These are phyloP conservation scores for Latrodectus elegans DNA, from an alignment of 2,888 invertebrate species.

Conservation along the genomic window DNA sequence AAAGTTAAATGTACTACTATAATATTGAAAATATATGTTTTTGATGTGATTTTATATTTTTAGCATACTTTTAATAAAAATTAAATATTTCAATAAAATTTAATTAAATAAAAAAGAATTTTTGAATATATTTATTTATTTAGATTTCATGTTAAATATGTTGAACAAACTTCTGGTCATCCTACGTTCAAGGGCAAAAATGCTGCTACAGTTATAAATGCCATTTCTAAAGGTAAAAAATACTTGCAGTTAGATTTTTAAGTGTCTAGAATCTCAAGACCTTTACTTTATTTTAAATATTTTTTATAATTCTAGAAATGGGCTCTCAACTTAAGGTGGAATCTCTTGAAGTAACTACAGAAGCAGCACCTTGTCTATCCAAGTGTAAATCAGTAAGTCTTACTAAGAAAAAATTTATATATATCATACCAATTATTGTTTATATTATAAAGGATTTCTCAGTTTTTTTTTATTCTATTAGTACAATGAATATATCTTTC, in stretches of 20 bases:
- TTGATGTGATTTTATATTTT: too few species aligned
- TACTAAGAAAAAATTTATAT: neutral
- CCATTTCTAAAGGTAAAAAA: constrained; percentile 39
- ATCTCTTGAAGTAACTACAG: constrained; percentile 34
- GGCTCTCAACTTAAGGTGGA: constrained; percentile 42
- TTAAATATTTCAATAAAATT: too few species aligned
- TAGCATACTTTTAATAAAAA: too few species aligned
- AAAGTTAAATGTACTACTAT: too few species aligned
- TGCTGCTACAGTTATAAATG: constrained; percentile 26
- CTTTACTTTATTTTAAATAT: neutral
- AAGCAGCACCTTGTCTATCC: constrained; percentile 25
- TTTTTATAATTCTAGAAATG: constrained; percentile 45
- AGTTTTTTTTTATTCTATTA: too few species aligned
- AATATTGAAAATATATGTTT: too few species aligned
- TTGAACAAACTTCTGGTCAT: constrained; percentile 26
- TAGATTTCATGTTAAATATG: constrained; percentile 53
- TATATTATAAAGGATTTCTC: too few species aligned
- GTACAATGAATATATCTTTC: too few species aligned
- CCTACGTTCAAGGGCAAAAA: constrained; percentile 20
- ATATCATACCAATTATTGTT: neutral
- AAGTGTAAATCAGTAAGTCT: constrained; percentile 62
- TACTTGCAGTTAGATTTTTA: neutral
- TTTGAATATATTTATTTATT: neutral
- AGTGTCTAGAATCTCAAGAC: neutral
- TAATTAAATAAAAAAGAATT: too few species aligned